phyloP scores from a whole-genome alignment of 2,113 vertebrate genomes.

The Amphiprion percula region DNA sequence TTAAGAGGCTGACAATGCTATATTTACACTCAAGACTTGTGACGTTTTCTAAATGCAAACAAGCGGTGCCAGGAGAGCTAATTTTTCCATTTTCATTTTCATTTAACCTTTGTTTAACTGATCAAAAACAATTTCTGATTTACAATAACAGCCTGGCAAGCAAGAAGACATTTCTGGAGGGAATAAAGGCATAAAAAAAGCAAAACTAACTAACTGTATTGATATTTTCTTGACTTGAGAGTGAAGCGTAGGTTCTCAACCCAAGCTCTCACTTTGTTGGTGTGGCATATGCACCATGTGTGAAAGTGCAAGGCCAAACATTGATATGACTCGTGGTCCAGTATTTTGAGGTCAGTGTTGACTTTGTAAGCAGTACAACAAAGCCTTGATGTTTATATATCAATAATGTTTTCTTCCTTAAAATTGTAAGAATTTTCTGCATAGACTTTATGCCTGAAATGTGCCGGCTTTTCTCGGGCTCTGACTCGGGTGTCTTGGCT shows the following conservation, averaged over 20 bases:
- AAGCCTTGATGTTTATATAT: not conserved
- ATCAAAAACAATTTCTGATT: no score
- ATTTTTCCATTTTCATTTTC: no score
- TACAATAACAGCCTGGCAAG: no score
- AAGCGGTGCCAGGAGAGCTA: not conserved
- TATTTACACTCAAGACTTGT: not conserved
- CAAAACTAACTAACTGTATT: no score
- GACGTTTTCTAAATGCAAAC: not conserved
- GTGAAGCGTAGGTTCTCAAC: not conserved
- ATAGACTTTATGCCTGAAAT: not conserved
- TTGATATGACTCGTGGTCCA: not conserved
- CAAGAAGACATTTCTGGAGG: no score
- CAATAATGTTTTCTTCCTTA: not conserved
- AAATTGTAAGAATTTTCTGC: not conserved
- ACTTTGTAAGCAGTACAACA: not conserved
- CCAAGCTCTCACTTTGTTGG: not conserved
- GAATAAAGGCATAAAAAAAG: no score
- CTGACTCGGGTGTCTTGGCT: constrained; percentile 27
- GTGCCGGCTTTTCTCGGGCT: constrained; percentile 17
- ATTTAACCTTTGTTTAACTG: no score
- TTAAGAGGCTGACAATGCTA: constrained; percentile 5
- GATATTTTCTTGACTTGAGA: not conserved
- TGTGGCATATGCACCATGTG: not conserved
- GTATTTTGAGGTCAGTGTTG: not conserved
- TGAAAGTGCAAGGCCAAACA: not conserved